Evolutionary conservation across 2,888 invertebrate species (phyloP), one percentile per base, ranked within the genome.

Genomic region (Mythimna vitellina): DNA sequence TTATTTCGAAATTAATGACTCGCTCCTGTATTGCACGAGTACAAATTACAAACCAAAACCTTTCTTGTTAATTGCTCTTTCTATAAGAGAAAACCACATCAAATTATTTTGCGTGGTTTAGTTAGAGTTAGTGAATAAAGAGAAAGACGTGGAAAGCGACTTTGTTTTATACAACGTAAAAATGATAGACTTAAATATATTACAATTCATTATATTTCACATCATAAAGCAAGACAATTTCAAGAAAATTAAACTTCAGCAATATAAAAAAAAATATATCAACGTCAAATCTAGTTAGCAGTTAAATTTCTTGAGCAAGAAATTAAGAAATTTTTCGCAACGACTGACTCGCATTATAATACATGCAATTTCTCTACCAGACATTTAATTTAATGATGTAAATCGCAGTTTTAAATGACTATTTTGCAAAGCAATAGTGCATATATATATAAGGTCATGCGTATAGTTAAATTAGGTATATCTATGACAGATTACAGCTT

Each of bases 271-370:
- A 17, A 17, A 46, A 46, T n/a, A 42, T 20, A 38, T 29, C 25
- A 7, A 17, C 12, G n/a, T 60, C 29, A 54, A 64, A 58, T 32
- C 8, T 51, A 56, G 1, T 65, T 20, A 32, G 42, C 12, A 32
- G 1, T 29, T 29, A 12, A 42, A 65, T 29, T 25, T 54, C 38
- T 73, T 14, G 32, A 7, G 53, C 25, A 54, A 61, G 12, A 65
- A 46, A 54, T 72, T 35, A 35, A 22, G 64, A 61, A 71, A 65
- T 5, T 56, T 70, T 65, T 56, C 22, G 42, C 32, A 64, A 78
- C 35, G 10, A 17, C 12, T 5, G 25, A 49, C 29, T 61, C 12
- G 14, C 25, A 38, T 12, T 76, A 29, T 4, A 25, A 29, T 4
- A 25, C 25, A 51, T 56, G 54, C 32, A 77, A 64, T 64, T 54